Conservation (phyloP, 2,797 vertebrate genomes). For the Coilia nasus region DNA sequence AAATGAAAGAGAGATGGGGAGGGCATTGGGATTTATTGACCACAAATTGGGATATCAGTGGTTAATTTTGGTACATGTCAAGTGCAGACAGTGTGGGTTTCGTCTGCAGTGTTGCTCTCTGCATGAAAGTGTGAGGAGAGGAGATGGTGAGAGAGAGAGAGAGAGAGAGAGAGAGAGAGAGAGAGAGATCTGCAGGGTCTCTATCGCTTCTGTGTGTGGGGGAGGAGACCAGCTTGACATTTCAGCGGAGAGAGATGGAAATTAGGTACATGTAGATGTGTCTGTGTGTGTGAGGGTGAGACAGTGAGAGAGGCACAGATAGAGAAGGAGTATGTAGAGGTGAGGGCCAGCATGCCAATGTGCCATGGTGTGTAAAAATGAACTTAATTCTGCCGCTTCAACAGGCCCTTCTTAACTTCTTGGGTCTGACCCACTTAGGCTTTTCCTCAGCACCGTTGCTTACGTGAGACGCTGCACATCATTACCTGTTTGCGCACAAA, state of each 20-base stretch:
- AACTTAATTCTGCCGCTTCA: conserved; percentile 32
- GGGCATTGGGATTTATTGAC: not conserved
- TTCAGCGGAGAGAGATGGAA: conserved; percentile 50
- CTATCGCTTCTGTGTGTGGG: not conserved
- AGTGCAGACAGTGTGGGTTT: not conserved
- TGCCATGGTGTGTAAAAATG: conserved; percentile 41
- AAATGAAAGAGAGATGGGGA: not conserved
- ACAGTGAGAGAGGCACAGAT: conserved; percentile 27
- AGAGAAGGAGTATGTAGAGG: conserved; percentile 9
- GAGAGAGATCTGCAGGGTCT: not conserved
- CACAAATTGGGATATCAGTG: not conserved
- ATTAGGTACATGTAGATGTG: conserved; percentile 35
- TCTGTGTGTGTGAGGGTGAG: conserved; percentile 32
- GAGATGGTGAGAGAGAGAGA: not conserved
- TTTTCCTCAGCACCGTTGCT: conserved; percentile 10
- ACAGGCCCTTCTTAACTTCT: conserved; percentile 22
- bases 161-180: not conserved
- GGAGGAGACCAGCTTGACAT: conserved; percentile 62
- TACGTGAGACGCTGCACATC: not conserved
- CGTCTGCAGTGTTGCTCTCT: not conserved
- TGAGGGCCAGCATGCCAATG: conserved; percentile 26
- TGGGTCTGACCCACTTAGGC: conserved; percentile 33
- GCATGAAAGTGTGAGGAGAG: not conserved
- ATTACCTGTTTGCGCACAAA: not conserved
- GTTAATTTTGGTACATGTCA: not conserved